Base-by-base conservation (phyloP, 2,888 invertebrate species). In the Callosobruchus maculatus region DNA sequence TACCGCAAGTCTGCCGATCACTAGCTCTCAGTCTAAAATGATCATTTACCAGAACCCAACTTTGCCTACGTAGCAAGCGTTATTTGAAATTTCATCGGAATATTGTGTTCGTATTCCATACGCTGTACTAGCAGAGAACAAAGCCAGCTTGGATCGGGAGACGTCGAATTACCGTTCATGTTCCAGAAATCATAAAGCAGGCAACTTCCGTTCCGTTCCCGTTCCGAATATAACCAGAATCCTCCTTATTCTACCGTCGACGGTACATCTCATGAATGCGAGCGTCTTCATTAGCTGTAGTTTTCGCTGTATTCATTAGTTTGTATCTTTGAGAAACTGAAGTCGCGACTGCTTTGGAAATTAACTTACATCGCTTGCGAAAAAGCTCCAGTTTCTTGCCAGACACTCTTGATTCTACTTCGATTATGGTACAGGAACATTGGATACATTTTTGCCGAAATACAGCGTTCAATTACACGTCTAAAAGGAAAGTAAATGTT, bases 241-340 rank as follows among this genome's bases (percentile, higher is more conserved):
- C 49, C 49, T 49, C 49, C 49, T 49, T 49, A 49, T 49, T 49
- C 4, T 49, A 49, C 49, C 49, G 49, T 13, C 49, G 13, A 49
- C 49, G 1, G 49, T 49, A 74, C 68, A 67, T 70, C 72, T 74
- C 75, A 73, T 75, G 74, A 73, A 77, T 77, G 75, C 75, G 68
- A 77, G 75, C 74, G 74, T 75, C 71, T 73, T 74, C 77, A 77
- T 77, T 77, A 75, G 49, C 49, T 49, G 49, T 49, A 49, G 49
- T 49, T 49, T 49, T 49, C 49, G 49, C 49, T 49, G 49, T 49
- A 49, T 49, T 49, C 49, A 49, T 49, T 49, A 49, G 49, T 49
- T 49, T 49, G 49, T 49, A 49, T 49, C 49, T 49, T 49, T 49
- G 49, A 49, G 49, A 49, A 49, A 49, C 49, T 49, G 13, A 49